phyloP scores from a whole-genome alignment of 2,113 vertebrate species.

The Leuciscus idus region DNA sequence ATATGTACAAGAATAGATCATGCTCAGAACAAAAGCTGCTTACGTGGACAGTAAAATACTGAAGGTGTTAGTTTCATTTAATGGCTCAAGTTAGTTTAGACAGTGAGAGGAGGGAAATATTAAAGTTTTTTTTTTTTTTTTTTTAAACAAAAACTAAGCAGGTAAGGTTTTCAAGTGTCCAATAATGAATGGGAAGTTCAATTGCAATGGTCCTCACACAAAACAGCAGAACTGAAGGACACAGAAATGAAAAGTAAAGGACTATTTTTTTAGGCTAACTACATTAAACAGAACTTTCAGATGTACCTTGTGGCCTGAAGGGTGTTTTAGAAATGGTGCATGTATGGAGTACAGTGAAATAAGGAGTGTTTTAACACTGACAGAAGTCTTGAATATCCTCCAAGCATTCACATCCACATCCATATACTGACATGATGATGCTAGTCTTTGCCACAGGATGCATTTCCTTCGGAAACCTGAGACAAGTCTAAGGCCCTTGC shows the following conservation, averaged over 20 bases:
- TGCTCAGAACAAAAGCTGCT: constrained; percentile 25
- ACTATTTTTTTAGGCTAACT: background rate
- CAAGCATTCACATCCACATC: background rate
- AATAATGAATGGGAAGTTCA: background rate
- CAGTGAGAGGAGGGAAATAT: background rate
- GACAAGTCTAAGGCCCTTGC: background rate
- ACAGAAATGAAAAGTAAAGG: background rate
- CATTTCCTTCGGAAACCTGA: background rate
- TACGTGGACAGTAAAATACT: background rate
- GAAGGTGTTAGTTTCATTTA: constrained; percentile 36
- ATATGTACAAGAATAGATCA: constrained; percentile 68
- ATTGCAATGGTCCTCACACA: background rate
- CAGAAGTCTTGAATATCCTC: background rate
- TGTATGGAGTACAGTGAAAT: background rate
- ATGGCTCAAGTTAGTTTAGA: constrained; percentile 22
- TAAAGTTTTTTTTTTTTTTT: no score
- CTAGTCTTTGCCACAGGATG: background rate
- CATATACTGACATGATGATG: background rate
- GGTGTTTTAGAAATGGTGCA: background rate
- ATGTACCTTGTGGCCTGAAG: background rate
- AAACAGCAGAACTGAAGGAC: background rate
- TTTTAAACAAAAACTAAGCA: background rate
- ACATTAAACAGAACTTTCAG: background rate
- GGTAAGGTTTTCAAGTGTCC: background rate
- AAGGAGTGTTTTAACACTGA: background rate